Percentiles rank a stretch among this genome's conserved stretches.
These are phyloP conservation scores for Thinocorus orbignyianus DNA, from an alignment of 2,113 vertebrate genomes.

Conservation along the genomic window DNA sequence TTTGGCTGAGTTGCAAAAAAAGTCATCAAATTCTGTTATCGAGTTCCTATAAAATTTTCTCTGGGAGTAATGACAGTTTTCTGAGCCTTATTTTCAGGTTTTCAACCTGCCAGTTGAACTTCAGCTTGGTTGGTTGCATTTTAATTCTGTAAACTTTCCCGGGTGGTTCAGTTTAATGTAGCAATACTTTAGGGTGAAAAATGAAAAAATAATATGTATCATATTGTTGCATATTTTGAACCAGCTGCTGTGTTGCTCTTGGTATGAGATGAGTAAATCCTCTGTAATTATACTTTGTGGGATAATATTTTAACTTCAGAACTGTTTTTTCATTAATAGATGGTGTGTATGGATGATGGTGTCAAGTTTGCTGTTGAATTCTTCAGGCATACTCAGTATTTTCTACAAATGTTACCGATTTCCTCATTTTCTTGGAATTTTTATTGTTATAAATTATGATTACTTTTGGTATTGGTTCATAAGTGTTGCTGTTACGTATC, in stretches of 20 bases:
- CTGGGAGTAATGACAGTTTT: neutral
- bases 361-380: neutral
- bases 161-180: neutral
- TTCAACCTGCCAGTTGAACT: neutral
- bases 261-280: neutral
- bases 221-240: neutral
- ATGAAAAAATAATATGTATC: fast-evolving
- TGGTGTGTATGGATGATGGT: fast-evolving
- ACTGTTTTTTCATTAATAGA: neutral
- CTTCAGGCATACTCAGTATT: neutral
- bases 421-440: neutral
- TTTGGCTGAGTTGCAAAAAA: conserved; percentile 10
- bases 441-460: fast-evolving
- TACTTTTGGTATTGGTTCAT: fast-evolving
- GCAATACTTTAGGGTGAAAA: neutral
- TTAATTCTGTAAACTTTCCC: neutral
- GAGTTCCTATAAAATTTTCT: neutral
- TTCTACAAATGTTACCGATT: neutral
- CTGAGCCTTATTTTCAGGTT: neutral
- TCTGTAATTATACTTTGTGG: neutral
- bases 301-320: neutral
- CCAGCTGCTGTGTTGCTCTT: neutral
- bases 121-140: neutral
- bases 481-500: fast-evolving
- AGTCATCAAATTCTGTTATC: neutral